A percentile compares a stretch with the other conserved stretches of the same genome.
Evolutionary conservation across 2,797 vertebrate species (phyloP).

Genomic region (Scolopax bukidnonensis): DNA sequence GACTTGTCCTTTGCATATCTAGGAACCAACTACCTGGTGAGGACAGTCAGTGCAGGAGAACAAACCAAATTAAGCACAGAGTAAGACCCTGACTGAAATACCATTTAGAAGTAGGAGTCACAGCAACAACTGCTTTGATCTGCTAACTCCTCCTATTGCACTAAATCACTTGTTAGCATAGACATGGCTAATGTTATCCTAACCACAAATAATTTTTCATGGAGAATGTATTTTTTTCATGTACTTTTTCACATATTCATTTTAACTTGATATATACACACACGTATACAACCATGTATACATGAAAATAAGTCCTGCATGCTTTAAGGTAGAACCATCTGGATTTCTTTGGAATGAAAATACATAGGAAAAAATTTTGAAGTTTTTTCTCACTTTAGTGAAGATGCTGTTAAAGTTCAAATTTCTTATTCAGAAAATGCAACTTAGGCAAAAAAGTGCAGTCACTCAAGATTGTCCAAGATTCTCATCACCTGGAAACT

Average conservation of each 20-base stretch:
- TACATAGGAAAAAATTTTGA: neutral
- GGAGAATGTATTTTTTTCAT: neutral
- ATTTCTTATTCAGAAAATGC: neutral
- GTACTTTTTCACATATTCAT: neutral
- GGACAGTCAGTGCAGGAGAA: neutral
- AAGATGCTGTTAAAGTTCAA: neutral
- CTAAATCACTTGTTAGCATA: neutral
- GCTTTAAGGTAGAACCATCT: neutral
- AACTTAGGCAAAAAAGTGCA: neutral
- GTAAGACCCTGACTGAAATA: neutral
- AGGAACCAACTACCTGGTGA: neutral
- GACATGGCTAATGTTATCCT: neutral
- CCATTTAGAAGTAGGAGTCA: neutral
- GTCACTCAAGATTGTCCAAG: neutral
- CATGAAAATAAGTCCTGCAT: neutral
- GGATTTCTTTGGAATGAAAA: neutral
- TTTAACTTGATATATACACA: neutral
- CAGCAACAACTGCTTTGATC: neutral
- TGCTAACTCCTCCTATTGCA: neutral
- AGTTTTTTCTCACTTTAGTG: neutral
- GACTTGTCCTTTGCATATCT: neutral
- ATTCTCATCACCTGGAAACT: neutral
- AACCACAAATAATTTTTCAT: neutral
- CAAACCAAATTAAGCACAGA: neutral
- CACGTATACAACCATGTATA: neutral